A percentile compares a stretch with the other conserved stretches of the same genome.
Evolutionary conservation across 2,797 vertebrate genomes (phyloP).

Genomic region (Brachyalestes nurse): DNA sequence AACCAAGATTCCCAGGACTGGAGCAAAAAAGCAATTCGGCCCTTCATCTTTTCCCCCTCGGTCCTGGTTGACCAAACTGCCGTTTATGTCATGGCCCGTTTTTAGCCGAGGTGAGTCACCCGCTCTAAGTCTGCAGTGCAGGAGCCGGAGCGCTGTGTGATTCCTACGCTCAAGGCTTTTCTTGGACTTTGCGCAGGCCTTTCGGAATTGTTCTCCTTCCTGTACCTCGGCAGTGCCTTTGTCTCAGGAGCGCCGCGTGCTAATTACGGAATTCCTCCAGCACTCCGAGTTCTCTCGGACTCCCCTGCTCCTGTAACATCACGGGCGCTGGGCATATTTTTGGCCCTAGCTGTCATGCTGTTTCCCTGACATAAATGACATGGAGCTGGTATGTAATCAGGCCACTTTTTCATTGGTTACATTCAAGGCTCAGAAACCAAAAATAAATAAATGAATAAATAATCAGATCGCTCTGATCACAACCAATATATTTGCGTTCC

Average conservation of each 20-base stretch:
- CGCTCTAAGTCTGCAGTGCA: constrained; percentile 38
- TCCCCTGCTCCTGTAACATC: constrained; percentile 65
- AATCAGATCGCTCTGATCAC: too few relatives aligned
- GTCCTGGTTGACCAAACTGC: constrained; percentile 36
- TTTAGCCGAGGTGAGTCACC: constrained; percentile 55
- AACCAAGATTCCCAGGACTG: constrained; percentile 1
- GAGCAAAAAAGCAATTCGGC: background rate
- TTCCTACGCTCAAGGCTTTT: constrained; percentile 69
- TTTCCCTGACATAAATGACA: constrained; percentile 46
- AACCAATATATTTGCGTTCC: too few relatives aligned
- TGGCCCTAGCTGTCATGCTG: constrained; percentile 68
- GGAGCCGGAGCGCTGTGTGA: constrained; percentile 64
- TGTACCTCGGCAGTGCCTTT: constrained; percentile 79
- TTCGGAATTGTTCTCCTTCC: constrained; percentile 82
- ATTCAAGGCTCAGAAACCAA: too few relatives aligned
- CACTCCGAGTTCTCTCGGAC: constrained; percentile 53
- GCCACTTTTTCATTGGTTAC: background rate
- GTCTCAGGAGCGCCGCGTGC: constrained; percentile 70
- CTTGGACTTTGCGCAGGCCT: constrained; percentile 78
- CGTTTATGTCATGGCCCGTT: constrained; percentile 53
- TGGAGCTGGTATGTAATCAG: constrained; percentile 37
- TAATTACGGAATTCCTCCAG: constrained; percentile 83
- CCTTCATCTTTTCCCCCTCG: background rate
- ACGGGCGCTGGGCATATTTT: constrained; percentile 76
- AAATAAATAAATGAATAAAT: too few relatives aligned